Evolutionary conservation across 1,140 invertebrate genomes (phyloP).

Genomic region (Ceratosolen fusciceps): DNA sequence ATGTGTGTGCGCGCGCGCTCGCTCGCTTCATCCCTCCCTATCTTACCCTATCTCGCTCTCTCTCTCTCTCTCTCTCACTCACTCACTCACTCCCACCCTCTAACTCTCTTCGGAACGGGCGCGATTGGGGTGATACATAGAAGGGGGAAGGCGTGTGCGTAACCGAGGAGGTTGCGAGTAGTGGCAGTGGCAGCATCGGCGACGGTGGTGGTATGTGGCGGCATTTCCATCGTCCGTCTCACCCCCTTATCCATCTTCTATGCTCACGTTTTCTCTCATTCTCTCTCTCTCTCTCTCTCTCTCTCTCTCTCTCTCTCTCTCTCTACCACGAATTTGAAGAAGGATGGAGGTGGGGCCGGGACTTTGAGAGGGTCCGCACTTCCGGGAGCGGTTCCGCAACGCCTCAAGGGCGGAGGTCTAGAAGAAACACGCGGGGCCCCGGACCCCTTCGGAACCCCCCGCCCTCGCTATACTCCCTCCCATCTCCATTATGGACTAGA

Average conservation of each 20-base stretch:
- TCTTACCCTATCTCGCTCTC: too few relatives aligned
- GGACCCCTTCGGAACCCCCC: not conserved
- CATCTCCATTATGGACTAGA: not conserved
- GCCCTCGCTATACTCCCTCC: not conserved
- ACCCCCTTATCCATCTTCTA: conserved; percentile 43
- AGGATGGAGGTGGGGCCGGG: not conserved
- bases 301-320: too few relatives aligned
- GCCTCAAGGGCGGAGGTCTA: not conserved
- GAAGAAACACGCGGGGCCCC: not conserved
- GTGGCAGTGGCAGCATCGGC: conserved; percentile 41
- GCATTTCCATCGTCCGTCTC: conserved; percentile 47
- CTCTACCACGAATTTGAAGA: too few relatives aligned
- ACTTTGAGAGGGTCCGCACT: not conserved
- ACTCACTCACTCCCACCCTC: too few relatives aligned
- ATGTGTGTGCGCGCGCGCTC: not conserved
- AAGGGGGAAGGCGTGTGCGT: not conserved
- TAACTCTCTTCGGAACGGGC: not conserved
- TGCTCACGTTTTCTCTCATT: too few relatives aligned
- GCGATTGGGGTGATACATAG: not conserved
- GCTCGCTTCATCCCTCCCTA: too few relatives aligned
- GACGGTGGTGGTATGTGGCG: conserved; percentile 33
- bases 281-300: too few relatives aligned
- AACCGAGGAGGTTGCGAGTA: conserved; percentile 23
- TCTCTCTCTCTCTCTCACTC: too few relatives aligned
- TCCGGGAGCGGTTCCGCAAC: not conserved